Evolutionary conservation across 2,888 invertebrate genomes (phyloP).

Genomic region (Melinaea menophilus): DNA sequence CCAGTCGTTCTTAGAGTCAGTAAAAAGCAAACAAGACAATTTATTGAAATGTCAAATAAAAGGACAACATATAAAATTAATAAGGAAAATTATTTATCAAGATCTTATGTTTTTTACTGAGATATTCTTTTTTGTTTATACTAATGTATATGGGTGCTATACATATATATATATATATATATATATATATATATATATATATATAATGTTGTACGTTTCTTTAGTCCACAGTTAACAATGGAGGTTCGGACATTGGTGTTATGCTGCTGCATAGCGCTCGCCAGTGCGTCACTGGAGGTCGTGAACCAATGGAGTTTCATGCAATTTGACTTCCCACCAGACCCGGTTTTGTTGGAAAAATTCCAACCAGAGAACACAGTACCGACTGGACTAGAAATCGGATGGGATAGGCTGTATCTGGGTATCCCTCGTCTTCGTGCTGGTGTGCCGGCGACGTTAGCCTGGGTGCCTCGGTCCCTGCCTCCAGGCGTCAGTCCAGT

Average conservation of each 20-base stretch:
- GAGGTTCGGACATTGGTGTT: conserved; percentile 44
- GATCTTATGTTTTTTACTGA: no score
- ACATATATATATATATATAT: no score
- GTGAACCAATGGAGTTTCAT: conserved; percentile 84
- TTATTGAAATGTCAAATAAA: no score
- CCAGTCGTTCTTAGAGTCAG: no score
- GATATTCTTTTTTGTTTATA: no score
- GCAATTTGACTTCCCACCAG: conserved; percentile 82
- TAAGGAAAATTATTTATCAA: no score
- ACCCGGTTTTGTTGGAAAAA: conserved; percentile 75
- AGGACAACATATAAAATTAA: no score
- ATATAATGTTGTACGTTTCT: neutral
- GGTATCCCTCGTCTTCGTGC: conserved; percentile 85
- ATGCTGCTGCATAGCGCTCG: conserved; percentile 52
- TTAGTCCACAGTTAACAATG: conserved; percentile 42
- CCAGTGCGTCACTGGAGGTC: conserved; percentile 76
- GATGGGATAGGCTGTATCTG: conserved; percentile 84
- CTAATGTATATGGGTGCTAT: no score
- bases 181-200: no score
- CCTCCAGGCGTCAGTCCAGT: conserved; percentile 83
- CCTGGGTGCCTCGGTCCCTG: conserved; percentile 81
- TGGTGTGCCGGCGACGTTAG: conserved; percentile 87
- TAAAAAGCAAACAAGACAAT: no score
- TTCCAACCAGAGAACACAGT: conserved; percentile 86
- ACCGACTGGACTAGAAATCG: conserved; percentile 86